These are phyloP conservation scores for Pherbina coryleti DNA, from an alignment of 2,888 invertebrate species.

Conservation along the genomic window DNA sequence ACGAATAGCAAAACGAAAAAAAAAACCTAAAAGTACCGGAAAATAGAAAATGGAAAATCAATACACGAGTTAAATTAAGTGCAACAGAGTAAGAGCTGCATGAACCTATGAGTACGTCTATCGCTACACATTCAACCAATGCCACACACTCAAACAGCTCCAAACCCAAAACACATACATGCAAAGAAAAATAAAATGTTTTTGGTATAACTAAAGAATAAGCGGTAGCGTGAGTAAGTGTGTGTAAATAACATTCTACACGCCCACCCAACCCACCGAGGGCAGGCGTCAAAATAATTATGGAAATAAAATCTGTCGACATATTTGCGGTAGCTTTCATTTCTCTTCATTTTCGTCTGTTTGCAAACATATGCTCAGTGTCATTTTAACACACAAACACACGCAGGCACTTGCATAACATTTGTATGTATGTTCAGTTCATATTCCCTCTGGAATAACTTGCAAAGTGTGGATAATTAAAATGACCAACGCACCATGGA, in stretches of 20 bases:
- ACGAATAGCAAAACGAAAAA: not conserved
- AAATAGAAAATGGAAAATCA: slow-evolving; percentile 9
- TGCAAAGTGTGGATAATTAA: not conserved
- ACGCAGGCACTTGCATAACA: not conserved
- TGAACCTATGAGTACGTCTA: not conserved
- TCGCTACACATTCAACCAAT: not conserved
- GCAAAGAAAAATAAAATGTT: not conserved
- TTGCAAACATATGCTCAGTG: not conserved
- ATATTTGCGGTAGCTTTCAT: not conserved
- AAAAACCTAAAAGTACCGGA: not conserved
- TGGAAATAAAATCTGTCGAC: not conserved
- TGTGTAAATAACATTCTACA: too few relatives aligned
- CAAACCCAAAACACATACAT: not conserved
- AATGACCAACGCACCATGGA: not conserved
- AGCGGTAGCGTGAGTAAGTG: not conserved
- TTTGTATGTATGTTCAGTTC: not conserved
- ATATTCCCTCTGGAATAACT: not conserved
- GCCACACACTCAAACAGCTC: not conserved
- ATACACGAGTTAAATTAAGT: slow-evolving; percentile 8
- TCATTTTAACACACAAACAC: not conserved
- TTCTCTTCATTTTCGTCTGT: not conserved
- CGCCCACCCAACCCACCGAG: too few relatives aligned
- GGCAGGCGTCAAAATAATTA: not conserved
- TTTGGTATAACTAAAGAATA: not conserved
- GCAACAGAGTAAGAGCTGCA: slow-evolving; percentile 1